phyloP scores from a whole-genome alignment of 2,113 vertebrate genomes.

The mouse (Mus musculus) region GRCm39 chr10:25261501-25262000 shows the following conservation, averaged over 20 bases:
- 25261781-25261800: no score
- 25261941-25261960: not conserved
- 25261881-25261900: constrained; percentile 23
- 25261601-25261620: no score
- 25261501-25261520: not conserved
- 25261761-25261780: not conserved
- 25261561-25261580: not conserved
- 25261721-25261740: not conserved
- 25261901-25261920: constrained; percentile 34
- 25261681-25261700: not conserved
- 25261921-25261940: not conserved
- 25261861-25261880: not conserved
- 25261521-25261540: constrained; percentile 13
- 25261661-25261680: not conserved
- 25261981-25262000: not conserved
- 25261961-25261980: not conserved
- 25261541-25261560: constrained; percentile 25
- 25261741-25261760: not conserved
- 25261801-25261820: not conserved
- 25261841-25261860: not conserved
- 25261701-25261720: not conserved
- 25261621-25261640: not conserved
- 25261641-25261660: not conserved
- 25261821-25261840: not conserved
- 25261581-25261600: not conserved